These are phyloP conservation scores for Knipowitschia caucasica DNA, from an alignment of 2,797 vertebrate genomes.

Conservation along the genomic window DNA sequence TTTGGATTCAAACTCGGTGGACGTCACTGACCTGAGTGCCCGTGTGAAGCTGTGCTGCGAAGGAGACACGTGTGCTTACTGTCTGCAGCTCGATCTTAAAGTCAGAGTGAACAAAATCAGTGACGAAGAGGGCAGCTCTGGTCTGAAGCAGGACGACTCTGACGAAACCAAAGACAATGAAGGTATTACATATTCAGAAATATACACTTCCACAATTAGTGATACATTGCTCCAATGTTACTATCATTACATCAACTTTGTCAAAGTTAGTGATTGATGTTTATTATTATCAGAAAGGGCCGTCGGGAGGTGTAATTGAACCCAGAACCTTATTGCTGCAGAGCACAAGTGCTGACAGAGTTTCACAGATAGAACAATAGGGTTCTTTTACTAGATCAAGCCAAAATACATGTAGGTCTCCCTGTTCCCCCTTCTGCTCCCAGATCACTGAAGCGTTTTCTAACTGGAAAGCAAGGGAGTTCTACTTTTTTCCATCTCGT, in stretches of 20 bases:
- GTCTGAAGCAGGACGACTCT: slow-evolving; percentile 24
- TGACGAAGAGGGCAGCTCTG: slow-evolving; percentile 30
- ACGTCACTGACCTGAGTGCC: slow-evolving; percentile 51
- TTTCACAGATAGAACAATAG: too few species aligned
- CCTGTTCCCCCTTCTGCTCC: too few species aligned
- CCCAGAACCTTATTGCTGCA: too few species aligned
- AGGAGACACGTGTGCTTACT: slow-evolving; percentile 64
- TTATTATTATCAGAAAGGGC: too few species aligned
- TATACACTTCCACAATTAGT: neutral
- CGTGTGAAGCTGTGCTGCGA: slow-evolving; percentile 72
- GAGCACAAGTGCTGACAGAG: too few species aligned
- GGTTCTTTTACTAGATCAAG: too few species aligned
- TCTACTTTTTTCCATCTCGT: too few species aligned
- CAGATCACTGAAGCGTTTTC: too few species aligned
- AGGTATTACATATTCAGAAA: slow-evolving; percentile 26
- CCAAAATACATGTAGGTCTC: too few species aligned
- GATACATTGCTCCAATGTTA: neutral
- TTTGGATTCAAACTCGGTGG: neutral
- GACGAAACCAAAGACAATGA: slow-evolving; percentile 17
- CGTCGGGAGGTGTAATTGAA: too few species aligned
- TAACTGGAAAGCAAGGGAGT: too few species aligned
- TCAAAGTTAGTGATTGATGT: too few species aligned
- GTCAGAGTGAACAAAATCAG: slow-evolving; percentile 18
- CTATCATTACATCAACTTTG: neutral
- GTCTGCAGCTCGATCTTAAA: slow-evolving; percentile 69